Base-by-base conservation (phyloP, 2,797 vertebrate species). In the Odontamblyopus rebecca region DNA sequence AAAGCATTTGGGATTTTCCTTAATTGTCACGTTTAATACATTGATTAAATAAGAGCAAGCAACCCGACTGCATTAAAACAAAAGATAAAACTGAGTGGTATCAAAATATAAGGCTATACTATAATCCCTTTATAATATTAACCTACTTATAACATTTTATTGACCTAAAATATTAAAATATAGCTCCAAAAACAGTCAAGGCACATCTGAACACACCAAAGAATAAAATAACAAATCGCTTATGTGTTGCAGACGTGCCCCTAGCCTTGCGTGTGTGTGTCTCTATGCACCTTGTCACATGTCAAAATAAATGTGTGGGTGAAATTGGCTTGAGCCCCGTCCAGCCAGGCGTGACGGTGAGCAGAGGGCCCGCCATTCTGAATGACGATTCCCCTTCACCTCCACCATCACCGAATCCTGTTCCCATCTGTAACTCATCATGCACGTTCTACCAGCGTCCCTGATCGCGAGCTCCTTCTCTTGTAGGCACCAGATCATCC, bases 281-380 rank as follows among this genome's bases (percentile, higher is more conserved):
- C 59, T 32, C 41, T 70, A 69, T 77, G 69, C 62, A 73, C 68
- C 76, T 79, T 86, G 83, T 89, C 88, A 91, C 76, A 90, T 93
- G 91, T 92, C 89, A 92, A 87, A 89, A 88, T 87, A 89, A 83
- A 83, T 73, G 83, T 85, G 81, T 85, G 82, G 83, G 82, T 78
- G 89, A 89, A 89, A 88, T 85, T 86, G 85, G 78, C 87, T 84
- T 81, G 75, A 89, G 82, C 84, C 67, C 64, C 54, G 84, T 75
- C 78, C 86, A 86, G 77, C 86, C 89, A 91, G 81, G 84, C 89
- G 77, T 87, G 16, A 85, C 83, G 48, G 48, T 66, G 71, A 80
- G 73, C 73, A 68, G 72, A 81, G 68, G 68, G 44, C 69, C 57
- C 74, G 79, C 70, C 77, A 75, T 65, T 78, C 38, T 80, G 79